Evolutionary conservation across 2,113 vertebrate species (phyloP), one percentile per base, ranked within the genome.

Genomic region (Megaptera novaeangliae): DNA sequence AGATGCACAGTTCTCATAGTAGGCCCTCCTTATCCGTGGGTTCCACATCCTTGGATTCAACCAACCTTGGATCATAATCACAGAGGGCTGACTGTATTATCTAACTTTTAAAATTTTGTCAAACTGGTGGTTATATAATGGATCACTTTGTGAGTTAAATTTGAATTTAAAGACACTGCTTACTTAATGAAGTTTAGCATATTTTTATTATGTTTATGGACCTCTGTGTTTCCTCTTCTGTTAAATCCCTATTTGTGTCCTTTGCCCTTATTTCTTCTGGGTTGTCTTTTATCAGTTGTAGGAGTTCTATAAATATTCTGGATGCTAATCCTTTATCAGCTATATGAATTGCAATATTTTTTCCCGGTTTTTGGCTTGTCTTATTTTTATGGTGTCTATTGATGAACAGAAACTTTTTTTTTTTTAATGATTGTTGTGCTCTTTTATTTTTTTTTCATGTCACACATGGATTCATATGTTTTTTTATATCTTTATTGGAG

Each of bases 251-350:
- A 1, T 57, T 71, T 23, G 61, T 63, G 14, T 75, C 64, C 69
- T 57, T 83, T 34, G 44, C 52, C 61, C 6, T 29, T 69, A 46
- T 31, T 68, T 86, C 39, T 80, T 83, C 88, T n/a, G 63, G 6
- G 8, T 18, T 41, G 20, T 68, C n/a, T 69, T 61, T 46, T 49
- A 20, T 36, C 34, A 36, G 20, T 46, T 69, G 27, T 87, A 12
- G n/a, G 14, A 77, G 13, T 77, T 91, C 36, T 91, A 36, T 36
- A 25, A 90, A 34, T 82, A 68, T 39, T 91, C 59, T 83, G 36
- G 14, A 55, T 91, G 39, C 66, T 68, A 18, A 36, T 77, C 59
- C 21, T 69, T 75, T 41, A 20, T 49, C 18, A 88, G 92, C 41
- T 66, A 7, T 71, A 23, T 14, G 29, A 36, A 61, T 92, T 63